A percentile compares a stretch with the other conserved stretches of the same genome.
phyloP scores from a whole-genome alignment of 2,888 invertebrate genomes.

The Serrognathus titanus region DNA sequence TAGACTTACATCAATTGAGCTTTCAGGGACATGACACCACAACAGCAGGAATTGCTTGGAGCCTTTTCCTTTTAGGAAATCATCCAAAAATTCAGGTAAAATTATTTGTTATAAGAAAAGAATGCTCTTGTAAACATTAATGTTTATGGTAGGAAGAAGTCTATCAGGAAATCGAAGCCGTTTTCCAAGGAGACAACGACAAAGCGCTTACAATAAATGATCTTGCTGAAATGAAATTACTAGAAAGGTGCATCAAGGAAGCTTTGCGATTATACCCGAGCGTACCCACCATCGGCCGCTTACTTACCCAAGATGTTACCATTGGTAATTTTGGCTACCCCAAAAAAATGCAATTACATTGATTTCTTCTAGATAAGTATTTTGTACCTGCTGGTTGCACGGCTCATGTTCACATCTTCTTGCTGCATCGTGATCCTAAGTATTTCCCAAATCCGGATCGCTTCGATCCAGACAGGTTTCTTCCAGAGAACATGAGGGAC shows the following conservation, averaged over 20 bases:
- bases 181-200: conserved; percentile 11
- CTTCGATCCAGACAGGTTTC: too few relatives aligned
- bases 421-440: too few relatives aligned
- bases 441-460: too few relatives aligned
- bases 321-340: conserved; percentile 4
- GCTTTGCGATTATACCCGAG: conserved; percentile 28
- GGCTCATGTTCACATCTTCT: too few relatives aligned
- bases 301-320: conserved; percentile 20
- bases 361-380: too few relatives aligned
- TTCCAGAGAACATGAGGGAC: too few relatives aligned
- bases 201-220: conserved; percentile 13
- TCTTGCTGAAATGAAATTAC: conserved; percentile 15
- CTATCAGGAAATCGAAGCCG: conserved; percentile 11
- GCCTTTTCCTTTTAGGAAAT: conserved; percentile 41
- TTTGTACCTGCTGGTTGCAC: too few relatives aligned
- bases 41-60: conserved; percentile 43
- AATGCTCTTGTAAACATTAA: too few relatives aligned
- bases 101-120: not conserved
- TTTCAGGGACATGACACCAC: conserved; percentile 47
- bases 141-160: conserved; percentile 4
- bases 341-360: too few relatives aligned
- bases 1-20: too few relatives aligned
- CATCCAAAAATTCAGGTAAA: conserved; percentile 42
- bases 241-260: conserved; percentile 28
- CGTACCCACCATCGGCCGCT: conserved; percentile 24